Evolutionary conservation across 2,888 invertebrate genomes (phyloP), one percentile per base, ranked within the genome.

Genomic region (Cryptosula pallasiana): DNA sequence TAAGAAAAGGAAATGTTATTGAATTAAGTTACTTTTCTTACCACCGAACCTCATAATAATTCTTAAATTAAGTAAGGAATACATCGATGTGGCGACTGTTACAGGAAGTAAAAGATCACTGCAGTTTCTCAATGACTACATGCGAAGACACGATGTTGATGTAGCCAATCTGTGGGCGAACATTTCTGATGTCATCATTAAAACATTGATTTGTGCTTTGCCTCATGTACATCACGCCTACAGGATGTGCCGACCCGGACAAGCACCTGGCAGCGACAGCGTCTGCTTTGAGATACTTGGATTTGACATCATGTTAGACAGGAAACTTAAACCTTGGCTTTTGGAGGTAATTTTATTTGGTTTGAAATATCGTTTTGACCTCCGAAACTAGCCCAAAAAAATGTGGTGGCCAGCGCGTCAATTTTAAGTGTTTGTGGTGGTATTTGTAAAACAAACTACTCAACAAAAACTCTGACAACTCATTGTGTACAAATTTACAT

Each of bases 251-350:
- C 79, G 84, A n/a, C 84, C 85, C 0, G 84, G 84, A 2, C 80
- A 82, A 36, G 73, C 80, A 1, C 73, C 81, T 0, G 79, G 78
- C 20, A 78, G 79, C 74, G 83, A 83, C 73, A 82, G 82, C 76
- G 85, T 85, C 45, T 85, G 85, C 76, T 85, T 84, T 73, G 85
- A 85, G 75, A 78, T 85, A 72, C 80, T 85, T 0, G 85, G 85
- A 35, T 84, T 85, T 77, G 85, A 85, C 74, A 80, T 85, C 71
- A 77, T 85, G 72, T 77, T 85, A 63, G 84, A 85, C 75, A 74
- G 79, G 34, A 83, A 84, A 71, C 76, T 84, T 63, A 77, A 79
- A 69, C 85, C 85, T 13, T 85, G 84, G 84, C 74, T 85, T n/a
- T 74, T 85, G 29, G 85, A 85, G 80, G 84, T 84, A 75, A 74